Evolutionary conservation across 2,888 invertebrate genomes (phyloP), one percentile per base, ranked within the genome.

Genomic region (Rosalia funebris): DNA sequence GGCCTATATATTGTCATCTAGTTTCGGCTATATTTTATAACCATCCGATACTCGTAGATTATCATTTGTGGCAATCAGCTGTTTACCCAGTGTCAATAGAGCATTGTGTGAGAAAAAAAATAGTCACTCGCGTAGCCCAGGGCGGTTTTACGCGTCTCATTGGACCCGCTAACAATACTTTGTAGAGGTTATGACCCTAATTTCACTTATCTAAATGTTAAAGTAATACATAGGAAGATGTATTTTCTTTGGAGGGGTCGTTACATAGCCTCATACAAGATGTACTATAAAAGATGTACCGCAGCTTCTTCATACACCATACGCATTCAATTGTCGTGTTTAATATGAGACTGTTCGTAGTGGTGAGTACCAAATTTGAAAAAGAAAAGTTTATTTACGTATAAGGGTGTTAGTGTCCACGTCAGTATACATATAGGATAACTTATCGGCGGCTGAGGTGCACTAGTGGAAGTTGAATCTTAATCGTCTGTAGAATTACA

Each of bases 161-260:
- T 54, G 14, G 53, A 41, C 55, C 52, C 55, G 45, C 46, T 44
- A 55, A 63, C 58, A 56, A 56, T 47, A 52, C 37, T 34, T 39
- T 48, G 20, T 57, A 74, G 79, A 81, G 77, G 79, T 79, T 79
- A 72, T 77, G 78, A 79, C 78, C 77, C 75, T 78, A 77, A 77
- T 79, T 77, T 77, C 77, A 78, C 79, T 77, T 78, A 75, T 75
- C 74, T 75, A 78, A 78, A 79, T 77, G 79, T 77, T 78, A 75
- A 74, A 66, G 71, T 70, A 70, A 70, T 68, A 66, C 61, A 66
- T 71, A 75, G 70, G 75, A 76, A 74, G 78, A 75, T 75, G 75
- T 70, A 72, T 73, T 65, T 56, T 50, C 50, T 50, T 60, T 72
- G 74, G 72, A 73, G 77, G 77, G 77, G 71, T 71, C 69, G 72